Conservation (phyloP, 2,888 invertebrate species). For the Drosophila sordidapex region DNA sequence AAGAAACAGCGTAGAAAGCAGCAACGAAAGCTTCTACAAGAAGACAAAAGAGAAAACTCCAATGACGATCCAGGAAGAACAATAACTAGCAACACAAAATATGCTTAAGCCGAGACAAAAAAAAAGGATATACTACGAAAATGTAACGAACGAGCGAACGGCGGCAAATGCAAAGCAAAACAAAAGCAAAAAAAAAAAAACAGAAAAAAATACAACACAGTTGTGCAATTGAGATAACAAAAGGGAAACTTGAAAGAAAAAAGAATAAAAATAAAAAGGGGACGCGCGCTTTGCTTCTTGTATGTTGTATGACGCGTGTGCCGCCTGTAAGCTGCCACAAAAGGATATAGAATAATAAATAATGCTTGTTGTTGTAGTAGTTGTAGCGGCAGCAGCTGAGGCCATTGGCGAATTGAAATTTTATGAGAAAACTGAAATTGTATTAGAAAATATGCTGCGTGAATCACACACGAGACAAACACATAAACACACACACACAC, state of each 20-base stretch:
- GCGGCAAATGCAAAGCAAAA: slow-evolving; percentile 54
- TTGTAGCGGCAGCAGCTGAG: slow-evolving; percentile 66
- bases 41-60: slow-evolving; percentile 9
- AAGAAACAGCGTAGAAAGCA: slow-evolving; percentile 25
- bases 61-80: slow-evolving; percentile 36
- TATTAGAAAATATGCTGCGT: slow-evolving; percentile 76
- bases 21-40: slow-evolving; percentile 35
- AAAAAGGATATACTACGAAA: slow-evolving; percentile 32
- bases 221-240: slow-evolving; percentile 80
- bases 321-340: slow-evolving; percentile 62
- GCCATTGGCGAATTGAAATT: slow-evolving; percentile 74
- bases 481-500: slow-evolving; percentile 16
- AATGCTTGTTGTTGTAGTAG: slow-evolving; percentile 57
- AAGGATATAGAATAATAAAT: slow-evolving; percentile 74
- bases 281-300: slow-evolving; percentile 79
- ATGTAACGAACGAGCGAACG: slow-evolving; percentile 44
- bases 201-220: slow-evolving; percentile 60
- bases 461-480: slow-evolving; percentile 67
- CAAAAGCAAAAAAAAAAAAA: slow-evolving; percentile 43
- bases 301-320: slow-evolving; percentile 59
- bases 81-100: slow-evolving; percentile 30
- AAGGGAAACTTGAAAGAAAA: slow-evolving; percentile 64
- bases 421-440: slow-evolving; percentile 74
- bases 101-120: background rate
- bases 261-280: slow-evolving; percentile 55